Conservation (phyloP, 2,113 vertebrate genomes). For the Tachysurus vachellii region DNA sequence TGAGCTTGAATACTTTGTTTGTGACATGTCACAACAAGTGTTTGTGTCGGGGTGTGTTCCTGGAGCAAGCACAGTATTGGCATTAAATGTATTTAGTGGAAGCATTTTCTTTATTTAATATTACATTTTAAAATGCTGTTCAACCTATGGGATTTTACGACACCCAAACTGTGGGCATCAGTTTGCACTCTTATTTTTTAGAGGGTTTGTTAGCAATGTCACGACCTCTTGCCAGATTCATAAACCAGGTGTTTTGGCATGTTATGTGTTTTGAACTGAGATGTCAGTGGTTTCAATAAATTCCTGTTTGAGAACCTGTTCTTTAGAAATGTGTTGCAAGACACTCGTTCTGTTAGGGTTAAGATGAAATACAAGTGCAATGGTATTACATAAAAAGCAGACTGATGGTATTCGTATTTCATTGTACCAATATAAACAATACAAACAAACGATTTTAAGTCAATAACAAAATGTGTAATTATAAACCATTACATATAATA, state of each 20-base stretch:
- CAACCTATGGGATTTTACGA: neutral
- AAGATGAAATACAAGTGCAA: neutral
- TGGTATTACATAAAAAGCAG: neutral
- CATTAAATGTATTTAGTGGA: neutral
- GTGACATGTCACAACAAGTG: slow-evolving; percentile 34
- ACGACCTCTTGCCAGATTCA: neutral
- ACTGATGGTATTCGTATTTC: neutral
- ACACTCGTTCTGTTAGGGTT: neutral
- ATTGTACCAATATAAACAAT: neutral
- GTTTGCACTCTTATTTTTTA: neutral
- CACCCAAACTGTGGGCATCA: neutral
- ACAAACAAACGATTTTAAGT: neutral
- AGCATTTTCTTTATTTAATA: neutral
- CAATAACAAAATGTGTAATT: neutral
- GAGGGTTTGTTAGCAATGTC: neutral
- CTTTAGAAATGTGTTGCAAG: neutral
- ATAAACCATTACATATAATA: neutral
- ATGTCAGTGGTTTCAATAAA: slow-evolving; percentile 12
- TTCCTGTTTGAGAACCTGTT: slow-evolving; percentile 30
- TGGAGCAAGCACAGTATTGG: neutral
- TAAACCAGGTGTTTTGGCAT: neutral
- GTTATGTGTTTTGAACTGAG: neutral
- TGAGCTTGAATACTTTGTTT: slow-evolving; percentile 12
- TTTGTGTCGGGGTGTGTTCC: neutral
- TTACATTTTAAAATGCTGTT: neutral